Evolutionary conservation across 2,797 vertebrate species (phyloP), one percentile per base, ranked within the genome.

Genomic region (Pangasius krempfi): DNA sequence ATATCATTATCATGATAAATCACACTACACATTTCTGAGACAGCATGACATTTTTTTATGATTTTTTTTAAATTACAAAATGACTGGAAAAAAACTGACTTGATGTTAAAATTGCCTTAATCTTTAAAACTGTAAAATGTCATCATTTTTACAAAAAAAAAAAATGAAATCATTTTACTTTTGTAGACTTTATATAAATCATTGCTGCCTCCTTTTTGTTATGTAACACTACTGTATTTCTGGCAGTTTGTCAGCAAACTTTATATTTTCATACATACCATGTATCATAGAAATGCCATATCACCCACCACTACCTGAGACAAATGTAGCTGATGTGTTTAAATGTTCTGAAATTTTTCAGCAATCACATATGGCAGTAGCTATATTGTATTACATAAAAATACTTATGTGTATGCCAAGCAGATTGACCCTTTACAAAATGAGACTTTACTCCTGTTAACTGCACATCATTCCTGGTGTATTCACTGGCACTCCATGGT

Each of bases 381-480:
- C 40, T 14, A 50, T 33, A 52, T 3, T 75, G 44, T 9, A 7
- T 8, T 20, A 54, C 30, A 52, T 64, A 50, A 52, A 87, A 72
- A 72, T 82, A 82, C 12, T 14, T 58, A 68, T 30, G 50, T 30
- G 30, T 14, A 14, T 13, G 33, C 12, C 56, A 40, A 58, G 33
- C 44, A 37, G 47, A 76, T 37, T 83, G 58, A 78, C 30, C 56
- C 56, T 37, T 84, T 66, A 50, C 56, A 64, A 66, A 54, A 52
- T 20, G 14, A 88, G 80, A 62, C 58, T 37, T 84, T 40, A 82
- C 64, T 66, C 30, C 56, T 64, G 37, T 44, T n/a, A 44, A 82
- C 47, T 78, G 33, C 76, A 79, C 44, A 54, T 56, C 56, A 84
- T 52, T 52, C 68, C 70, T 6, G 79, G 33, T 25, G 54, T 81